Conservation (phyloP, 2,888 invertebrate species). For the Phaonia tiefii region DNA sequence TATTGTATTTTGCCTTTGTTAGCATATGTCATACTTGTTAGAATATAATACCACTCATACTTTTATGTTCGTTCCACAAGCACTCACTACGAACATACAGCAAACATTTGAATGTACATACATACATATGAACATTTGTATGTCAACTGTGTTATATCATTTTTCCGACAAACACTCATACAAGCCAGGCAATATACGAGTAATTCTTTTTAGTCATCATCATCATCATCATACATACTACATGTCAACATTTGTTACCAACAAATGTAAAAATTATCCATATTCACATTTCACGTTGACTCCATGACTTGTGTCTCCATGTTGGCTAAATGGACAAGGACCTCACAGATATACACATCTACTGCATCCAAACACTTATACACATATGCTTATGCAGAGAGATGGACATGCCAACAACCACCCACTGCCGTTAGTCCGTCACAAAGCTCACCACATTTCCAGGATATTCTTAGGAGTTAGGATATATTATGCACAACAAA, state of each 20-base stretch:
- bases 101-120: slow-evolving; percentile 22
- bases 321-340: background rate
- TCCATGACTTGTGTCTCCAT: slow-evolving; percentile 19
- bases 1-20: slow-evolving; percentile 63
- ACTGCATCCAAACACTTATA: background rate
- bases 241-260: slow-evolving; percentile 55
- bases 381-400: background rate
- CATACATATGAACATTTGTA: slow-evolving; percentile 5
- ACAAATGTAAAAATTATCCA: slow-evolving; percentile 41
- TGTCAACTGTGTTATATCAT: slow-evolving; percentile 19
- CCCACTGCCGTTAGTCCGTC: background rate
- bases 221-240: background rate
- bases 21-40: slow-evolving; percentile 60
- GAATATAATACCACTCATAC: slow-evolving; percentile 45
- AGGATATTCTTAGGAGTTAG: too few species aligned
- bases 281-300: slow-evolving; percentile 47
- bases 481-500: too few species aligned
- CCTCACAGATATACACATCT: background rate
- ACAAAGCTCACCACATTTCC: background rate
- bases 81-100: too few species aligned
- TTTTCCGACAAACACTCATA: background rate
- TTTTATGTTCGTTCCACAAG: background rate
- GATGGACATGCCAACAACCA: too few species aligned
- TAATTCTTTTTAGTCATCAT: slow-evolving; percentile 28
- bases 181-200: background rate